Base-by-base conservation (phyloP, 2,797 vertebrate species). In the Menidia menidia region DNA sequence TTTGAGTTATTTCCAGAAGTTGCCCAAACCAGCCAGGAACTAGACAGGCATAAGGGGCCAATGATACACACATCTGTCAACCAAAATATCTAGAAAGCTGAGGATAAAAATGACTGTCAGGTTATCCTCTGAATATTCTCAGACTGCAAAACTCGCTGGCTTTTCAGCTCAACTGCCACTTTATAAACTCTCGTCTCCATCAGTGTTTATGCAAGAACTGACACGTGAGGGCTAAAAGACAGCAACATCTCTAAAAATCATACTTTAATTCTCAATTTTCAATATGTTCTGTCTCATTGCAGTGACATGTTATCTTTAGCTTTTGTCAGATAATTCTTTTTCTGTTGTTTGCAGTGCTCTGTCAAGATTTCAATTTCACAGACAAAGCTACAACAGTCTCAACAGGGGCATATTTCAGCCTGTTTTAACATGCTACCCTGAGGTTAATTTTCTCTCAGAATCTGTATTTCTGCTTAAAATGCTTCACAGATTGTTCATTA, bases 1-100 rank as follows among this genome's bases (percentile, higher is more conserved):
- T 74, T 64, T 56, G n/a, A 41, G 32, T 64, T 67, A 87, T 73
- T 72, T 56, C 39, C 32, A 54, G 48, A 64, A 66, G 71, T 78
- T 60, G 57, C 35, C 42, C 41, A 43, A 73, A 77, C 63, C 19
- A 62, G 71, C 19, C 18, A 70, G 25, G 43, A 48, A 75, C 60
- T 57, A 41, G 61, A 18, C 35, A 44, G 19, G 31, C 43, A 42
- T 33, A 31, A 14, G 59, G 30, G 39, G 50, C 41, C 35, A 61
- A 57, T 55, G 19, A 68, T 51, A 65, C 50, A 59, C 59, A 45
- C 63, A 63, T 61, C 64, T 59, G 61, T 61, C 12, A 30, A 51
- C 15, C 47, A 14, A 16, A 4, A 16, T 6, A 12, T 56, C 43
- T 0, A 54, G 41, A 54, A 54, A 63, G 7, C 16, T 35, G 33